Conservation (phyloP, 2,797 vertebrate species). For the Cyprinodon diabolis region DNA sequence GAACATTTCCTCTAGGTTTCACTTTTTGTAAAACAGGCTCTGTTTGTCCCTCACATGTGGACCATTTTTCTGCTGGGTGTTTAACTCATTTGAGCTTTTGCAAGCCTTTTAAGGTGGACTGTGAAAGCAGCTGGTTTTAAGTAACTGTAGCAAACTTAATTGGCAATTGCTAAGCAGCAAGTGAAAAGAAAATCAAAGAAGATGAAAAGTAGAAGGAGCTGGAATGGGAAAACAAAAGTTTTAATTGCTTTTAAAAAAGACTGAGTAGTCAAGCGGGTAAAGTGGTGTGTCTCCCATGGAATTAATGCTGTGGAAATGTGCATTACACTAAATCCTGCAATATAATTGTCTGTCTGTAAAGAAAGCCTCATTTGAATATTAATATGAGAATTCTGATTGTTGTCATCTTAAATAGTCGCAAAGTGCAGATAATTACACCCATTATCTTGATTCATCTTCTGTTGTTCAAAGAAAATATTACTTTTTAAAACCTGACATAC, state of each 20-base stretch:
- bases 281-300: constrained; percentile 1
- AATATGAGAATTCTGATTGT: constrained; percentile 3
- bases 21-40: no score
- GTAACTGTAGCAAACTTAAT: constrained; percentile 3
- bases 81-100: not conserved
- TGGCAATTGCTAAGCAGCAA: constrained; percentile 3
- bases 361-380: not conserved
- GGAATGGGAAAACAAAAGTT: constrained; percentile 6
- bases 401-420: constrained; percentile 25
- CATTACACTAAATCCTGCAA: not conserved
- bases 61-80: not conserved
- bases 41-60: not conserved
- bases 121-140: not conserved
- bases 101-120: constrained; percentile 2
- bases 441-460: constrained; percentile 24
- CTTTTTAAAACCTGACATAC: not conserved
- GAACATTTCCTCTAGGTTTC: no score
- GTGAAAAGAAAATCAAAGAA: not conserved
- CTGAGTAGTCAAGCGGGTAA: not conserved
- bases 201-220: not conserved
- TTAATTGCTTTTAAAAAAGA: constrained; percentile 1
- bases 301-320: constrained; percentile 9
- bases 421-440: constrained; percentile 49
- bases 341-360: not conserved
- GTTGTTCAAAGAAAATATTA: not conserved